Base-by-base conservation (phyloP, 2,113 vertebrate species). In the Todiramphus saurophagus region DNA sequence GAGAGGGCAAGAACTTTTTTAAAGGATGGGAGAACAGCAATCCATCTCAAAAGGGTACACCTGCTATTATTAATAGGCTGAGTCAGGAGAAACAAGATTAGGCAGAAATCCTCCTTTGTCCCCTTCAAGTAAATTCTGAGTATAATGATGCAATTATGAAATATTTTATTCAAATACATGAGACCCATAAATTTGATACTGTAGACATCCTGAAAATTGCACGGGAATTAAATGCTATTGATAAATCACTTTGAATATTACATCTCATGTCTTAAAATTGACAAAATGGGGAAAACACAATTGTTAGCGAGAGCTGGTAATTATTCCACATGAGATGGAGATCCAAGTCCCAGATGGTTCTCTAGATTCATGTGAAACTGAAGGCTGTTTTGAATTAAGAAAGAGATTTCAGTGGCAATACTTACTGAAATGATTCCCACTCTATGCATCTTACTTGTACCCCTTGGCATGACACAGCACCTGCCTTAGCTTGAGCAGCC, bases 401-500 rank as follows among this genome's bases (percentile, higher is more conserved):
- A 46, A 27, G 23, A 77, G 50, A n/a, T 83, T 67, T 77, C 28
- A 28, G 76, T 60, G 31, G 67, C 60, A 89, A 35, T 62, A 39
- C 56, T 83, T 79, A 43, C 50, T 51, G 27, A 69, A 94, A 72
- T 69, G 37, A 79, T 87, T 94, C 56, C 85, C 92, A 66, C 81
- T 69, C 60, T 27, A 23, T 33, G 41, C 41, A 79, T 60, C 76
- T 77, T 80, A 41, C 33, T 82, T 39, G 16, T 35, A 30, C 35
- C 62, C 70, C 56, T 70, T 79, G 56, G 72, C 85, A 75, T 14
- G 8, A 51, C 77, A 60, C n/a, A 89, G 72, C 39, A 79, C 81
- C 85, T 78, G 66, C 84, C 92, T 69, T 48, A 74, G 39, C 63
- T 74, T 92, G 89, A 94, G 85, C 92, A 95, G 56, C 58, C 28